Base-by-base conservation (phyloP, 2,888 invertebrate species). In the Cremastinae sp. region DNA sequence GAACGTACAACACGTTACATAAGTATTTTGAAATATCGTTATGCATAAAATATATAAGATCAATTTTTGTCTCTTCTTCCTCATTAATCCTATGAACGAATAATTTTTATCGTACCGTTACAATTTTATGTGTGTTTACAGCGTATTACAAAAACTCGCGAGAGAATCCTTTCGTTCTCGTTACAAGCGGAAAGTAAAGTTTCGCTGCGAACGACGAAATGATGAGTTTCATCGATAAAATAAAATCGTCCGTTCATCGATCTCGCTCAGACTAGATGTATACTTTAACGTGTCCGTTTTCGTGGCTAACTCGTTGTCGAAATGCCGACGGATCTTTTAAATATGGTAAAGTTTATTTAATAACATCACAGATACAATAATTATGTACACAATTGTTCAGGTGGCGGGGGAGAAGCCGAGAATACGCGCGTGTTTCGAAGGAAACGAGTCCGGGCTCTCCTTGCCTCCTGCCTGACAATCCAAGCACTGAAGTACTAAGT, bases 351-450 rank as follows among this genome's bases (percentile, higher is more conserved):
- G 84, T 87, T 87, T 87, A 87, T 87, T 88, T 85, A 84, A 86
- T 88, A 88, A 88, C 86, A 88, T 88, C 88, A 88, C 88, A 88
- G 88, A 88, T 88, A 88, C 86, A 86, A 87, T 88, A 87, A 88
- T 87, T 87, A 88, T 88, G 84, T 88, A 87, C 88, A 88, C 83
- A 85, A 83, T 84, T 84, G 83, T 84, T 78, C 80, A 81, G 83
- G 79, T 81, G 80, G 81, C 75, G 54, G 66, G 41, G 22, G 18
- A 41, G 53, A 22, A 38, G 36, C 36, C 1, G 49, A 8, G 64
- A 2, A 38, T 20, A 47, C 36, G 38, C 10, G 64, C 20, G 54
- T 38, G 28, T 10, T 51, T 61, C 16, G 65, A 10, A 51, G 34
- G n/a, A n/a, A 22, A n/a, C 16, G 9, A 9, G 5, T 65, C 43